A percentile compares a stretch with the other conserved stretches of the same genome.
phyloP scores from a whole-genome alignment of 2,797 vertebrate genomes.

The Calcarius lapponicus region DNA sequence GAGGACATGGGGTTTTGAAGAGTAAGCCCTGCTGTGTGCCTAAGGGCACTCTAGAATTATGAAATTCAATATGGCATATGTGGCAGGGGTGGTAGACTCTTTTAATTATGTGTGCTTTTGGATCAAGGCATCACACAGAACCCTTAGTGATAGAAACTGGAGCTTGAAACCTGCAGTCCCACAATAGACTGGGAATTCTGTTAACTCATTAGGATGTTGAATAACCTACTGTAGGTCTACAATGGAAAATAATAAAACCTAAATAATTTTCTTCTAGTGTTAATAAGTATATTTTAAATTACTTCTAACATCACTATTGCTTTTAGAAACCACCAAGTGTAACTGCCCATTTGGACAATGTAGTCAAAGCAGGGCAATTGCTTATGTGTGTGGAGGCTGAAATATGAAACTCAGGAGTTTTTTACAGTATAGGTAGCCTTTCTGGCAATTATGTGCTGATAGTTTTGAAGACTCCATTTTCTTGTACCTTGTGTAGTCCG shows the following conservation, averaged over 20 bases:
- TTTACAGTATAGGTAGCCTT: background rate
- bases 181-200: background rate
- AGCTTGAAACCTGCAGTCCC: background rate
- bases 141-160: background rate
- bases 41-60: conserved; percentile 22
- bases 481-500: background rate
- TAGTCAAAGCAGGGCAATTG: background rate
- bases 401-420: background rate
- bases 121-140: conserved; percentile 16
- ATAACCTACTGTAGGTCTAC: background rate
- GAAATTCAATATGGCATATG: conserved; percentile 48
- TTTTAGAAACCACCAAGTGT: background rate
- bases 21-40: conserved; percentile 34
- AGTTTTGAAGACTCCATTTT: background rate
- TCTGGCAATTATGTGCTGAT: background rate
- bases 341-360: background rate
- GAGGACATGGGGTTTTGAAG: conserved; percentile 13
- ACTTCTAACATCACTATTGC: background rate
- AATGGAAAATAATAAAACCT: background rate
- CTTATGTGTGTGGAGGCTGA: background rate
- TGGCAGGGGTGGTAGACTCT: conserved; percentile 18
- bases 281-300: background rate
- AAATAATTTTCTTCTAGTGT: background rate
- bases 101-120: conserved; percentile 62
- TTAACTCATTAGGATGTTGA: background rate